Conservation (phyloP, 2,797 vertebrate genomes). For the Clarias platycephalus region DNA sequence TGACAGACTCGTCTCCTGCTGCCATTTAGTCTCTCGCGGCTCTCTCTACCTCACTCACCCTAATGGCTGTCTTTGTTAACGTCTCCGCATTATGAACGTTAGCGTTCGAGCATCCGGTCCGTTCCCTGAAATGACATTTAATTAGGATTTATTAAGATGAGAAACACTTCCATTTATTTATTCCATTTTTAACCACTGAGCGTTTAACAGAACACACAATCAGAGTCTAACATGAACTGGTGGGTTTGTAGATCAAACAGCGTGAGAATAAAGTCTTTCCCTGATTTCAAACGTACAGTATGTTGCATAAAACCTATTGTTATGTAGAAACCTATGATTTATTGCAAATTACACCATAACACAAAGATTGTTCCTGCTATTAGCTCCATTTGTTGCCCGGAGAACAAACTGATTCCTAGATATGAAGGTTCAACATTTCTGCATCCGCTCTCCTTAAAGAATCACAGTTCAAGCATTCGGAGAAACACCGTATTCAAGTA, state of each 20-base stretch:
- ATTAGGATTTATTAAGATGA: conserved; percentile 41
- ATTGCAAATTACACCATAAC: too few species aligned
- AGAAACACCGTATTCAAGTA: too few species aligned
- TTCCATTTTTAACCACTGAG: neutral
- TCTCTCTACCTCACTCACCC: conserved; percentile 45
- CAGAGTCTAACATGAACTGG: neutral
- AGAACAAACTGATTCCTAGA: too few species aligned
- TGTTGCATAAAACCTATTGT: too few species aligned
- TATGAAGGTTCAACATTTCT: too few species aligned
- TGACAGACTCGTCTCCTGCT: conserved; percentile 5
- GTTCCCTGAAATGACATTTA: conserved; percentile 39
- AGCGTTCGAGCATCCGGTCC: conserved; percentile 14
- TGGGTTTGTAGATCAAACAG: neutral
- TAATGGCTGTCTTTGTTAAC: conserved; percentile 47
- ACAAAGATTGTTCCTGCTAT: too few species aligned
- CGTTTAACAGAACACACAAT: neutral
- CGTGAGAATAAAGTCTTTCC: too few species aligned
- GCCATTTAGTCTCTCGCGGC: conserved; percentile 16
- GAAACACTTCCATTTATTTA: conserved; percentile 18
- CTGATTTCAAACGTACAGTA: too few species aligned
- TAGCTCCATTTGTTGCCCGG: too few species aligned
- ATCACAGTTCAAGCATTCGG: too few species aligned
- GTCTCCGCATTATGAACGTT: conserved; percentile 15
- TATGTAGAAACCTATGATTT: too few species aligned
- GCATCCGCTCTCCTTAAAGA: too few species aligned